Base-by-base conservation (phyloP, 1,140 invertebrate genomes). In the Helicoverpa zea region DNA sequence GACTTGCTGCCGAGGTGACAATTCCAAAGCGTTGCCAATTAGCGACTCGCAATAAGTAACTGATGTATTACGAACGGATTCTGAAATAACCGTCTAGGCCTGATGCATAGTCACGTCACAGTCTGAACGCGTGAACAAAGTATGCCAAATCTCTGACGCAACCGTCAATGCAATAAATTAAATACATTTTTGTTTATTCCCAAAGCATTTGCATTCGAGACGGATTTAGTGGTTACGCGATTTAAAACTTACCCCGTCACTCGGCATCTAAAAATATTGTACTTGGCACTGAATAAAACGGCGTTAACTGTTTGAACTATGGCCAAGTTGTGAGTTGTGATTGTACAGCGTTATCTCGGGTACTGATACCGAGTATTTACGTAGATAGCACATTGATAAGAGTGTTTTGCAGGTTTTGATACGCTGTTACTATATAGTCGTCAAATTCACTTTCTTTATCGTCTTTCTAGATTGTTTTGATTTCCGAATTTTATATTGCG, bases 221-320 rank as follows among this genome's bases (percentile, higher is more conserved):
- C 83, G 58, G 83, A 86, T 88, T 84, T 86, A 88, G 84, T 82
- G 84, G 85, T 88, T 88, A 86, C 88, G 87, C 84, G 77, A 80
- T 77, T 76, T 78, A 85, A 90, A 91, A 88, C 80, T 85, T 23
- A 87, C 87, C 75, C 54, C 87, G 88, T 93, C 91, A 91, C 86
- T 86, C 83, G 75, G 83, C 87, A 81, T 88, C 89, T 91, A 92
- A 91, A 92, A 91, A 92, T 93, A 93, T 91, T 91, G 86, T 86
- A 87, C 89, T 92, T 93, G 91, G 92, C 92, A 92, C 88, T 88
- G 86, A 89, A 90, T 88, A 84, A 85, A 88, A 84, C 86, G 88
- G 85, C 90, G 86, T 88, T 92, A 90, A 92, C 89, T 90, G 86
- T 91, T 91, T 91, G 92, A 93, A 87, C 83, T 87, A 84, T 81